Evolutionary conservation across 2,113 vertebrate species (phyloP).

Genomic region (Chionomys nivalis): DNA sequence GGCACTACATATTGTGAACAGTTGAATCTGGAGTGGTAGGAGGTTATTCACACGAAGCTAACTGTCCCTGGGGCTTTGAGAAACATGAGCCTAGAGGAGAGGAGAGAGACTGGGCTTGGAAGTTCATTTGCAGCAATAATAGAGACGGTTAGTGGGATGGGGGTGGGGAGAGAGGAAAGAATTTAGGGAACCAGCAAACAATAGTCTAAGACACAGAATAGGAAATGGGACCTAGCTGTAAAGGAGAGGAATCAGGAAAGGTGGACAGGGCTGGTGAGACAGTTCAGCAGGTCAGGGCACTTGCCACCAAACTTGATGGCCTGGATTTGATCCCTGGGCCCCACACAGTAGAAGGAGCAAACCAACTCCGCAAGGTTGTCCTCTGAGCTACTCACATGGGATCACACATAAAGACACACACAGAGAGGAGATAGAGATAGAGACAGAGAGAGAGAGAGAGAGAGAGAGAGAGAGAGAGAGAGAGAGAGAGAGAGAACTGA

Average conservation of each 20-base stretch:
- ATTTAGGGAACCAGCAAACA: not conserved
- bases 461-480: not conserved
- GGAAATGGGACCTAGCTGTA: not conserved
- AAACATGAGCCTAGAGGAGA: not conserved
- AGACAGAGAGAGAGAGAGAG: not conserved
- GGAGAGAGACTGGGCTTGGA: not conserved
- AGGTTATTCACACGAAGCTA: not conserved
- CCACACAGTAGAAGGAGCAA: too few species aligned
- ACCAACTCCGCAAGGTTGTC: too few species aligned
- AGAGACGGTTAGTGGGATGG: not conserved
- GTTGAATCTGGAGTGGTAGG: not conserved
- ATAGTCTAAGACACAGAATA: not conserved
- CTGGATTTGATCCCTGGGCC: too few species aligned
- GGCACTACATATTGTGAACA: not conserved
- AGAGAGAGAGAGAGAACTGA: not conserved
- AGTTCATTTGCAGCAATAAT: not conserved
- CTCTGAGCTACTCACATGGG: too few species aligned
- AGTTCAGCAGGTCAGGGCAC: not conserved
- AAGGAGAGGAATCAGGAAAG: not conserved
- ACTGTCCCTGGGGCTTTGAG: not conserved
- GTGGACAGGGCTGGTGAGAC: not conserved
- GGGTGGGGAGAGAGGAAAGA: not conserved
- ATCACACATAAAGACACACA: not conserved
- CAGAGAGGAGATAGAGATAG: not conserved
- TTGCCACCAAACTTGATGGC: too few species aligned